These are phyloP conservation scores for Sciurus vulgaris DNA, from an alignment of 2,797 vertebrate species.

Conservation along the genomic window DNA sequence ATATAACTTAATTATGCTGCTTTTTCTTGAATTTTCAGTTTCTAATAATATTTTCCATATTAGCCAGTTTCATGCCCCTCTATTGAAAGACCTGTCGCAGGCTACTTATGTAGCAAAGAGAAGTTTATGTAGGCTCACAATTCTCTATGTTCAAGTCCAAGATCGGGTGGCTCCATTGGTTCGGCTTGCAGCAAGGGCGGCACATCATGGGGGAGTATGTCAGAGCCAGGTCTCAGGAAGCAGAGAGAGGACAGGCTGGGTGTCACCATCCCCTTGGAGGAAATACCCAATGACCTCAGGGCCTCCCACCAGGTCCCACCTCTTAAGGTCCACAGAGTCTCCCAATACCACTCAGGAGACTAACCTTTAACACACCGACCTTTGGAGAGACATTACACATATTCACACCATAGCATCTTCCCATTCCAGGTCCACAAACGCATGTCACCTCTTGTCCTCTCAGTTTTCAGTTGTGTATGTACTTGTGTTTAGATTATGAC, in stretches of 20 bases:
- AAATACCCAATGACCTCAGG: neutral
- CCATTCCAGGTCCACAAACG: neutral
- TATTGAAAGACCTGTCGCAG: too few species aligned
- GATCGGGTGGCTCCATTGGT: fast-evolving
- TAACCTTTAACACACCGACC: neutral
- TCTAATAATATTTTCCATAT: neutral
- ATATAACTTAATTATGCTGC: neutral
- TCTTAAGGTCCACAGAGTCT: neutral
- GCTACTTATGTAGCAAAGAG: neutral
- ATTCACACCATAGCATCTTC: neutral
- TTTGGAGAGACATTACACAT: neutral
- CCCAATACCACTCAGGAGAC: neutral
- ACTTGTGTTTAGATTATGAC: neutral
- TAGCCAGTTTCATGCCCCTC: neutral
- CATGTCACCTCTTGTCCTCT: fast-evolving
- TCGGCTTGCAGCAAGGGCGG: neutral
- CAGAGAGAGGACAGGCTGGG: neutral
- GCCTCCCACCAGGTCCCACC: neutral
- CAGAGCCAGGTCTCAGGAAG: too few species aligned
- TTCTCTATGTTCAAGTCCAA: neutral
- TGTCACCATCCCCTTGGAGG: neutral
- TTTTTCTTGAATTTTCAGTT: conserved; percentile 10
- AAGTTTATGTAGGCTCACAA: neutral
- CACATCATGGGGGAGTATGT: neutral
- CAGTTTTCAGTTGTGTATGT: neutral